Evolutionary conservation across 2,113 vertebrate species (phyloP), one percentile per base, ranked within the genome.

Genomic region (Catharus bicknelli): DNA sequence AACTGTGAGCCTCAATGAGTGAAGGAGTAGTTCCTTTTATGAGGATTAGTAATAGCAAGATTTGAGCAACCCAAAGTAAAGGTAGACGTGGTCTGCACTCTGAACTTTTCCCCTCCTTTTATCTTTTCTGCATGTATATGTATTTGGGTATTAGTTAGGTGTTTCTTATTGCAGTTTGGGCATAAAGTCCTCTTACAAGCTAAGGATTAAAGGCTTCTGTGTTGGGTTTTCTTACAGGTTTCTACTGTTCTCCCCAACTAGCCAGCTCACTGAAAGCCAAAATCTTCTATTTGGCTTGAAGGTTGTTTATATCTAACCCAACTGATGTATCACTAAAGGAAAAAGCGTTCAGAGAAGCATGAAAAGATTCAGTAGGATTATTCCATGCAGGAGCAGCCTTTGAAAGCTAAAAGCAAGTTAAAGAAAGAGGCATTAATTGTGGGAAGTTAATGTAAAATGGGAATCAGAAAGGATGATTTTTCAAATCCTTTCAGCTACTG

Each of bases 391-490:
- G 26, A 83, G 13, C 27, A 90, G 48, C 36, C 45, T 78, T 51
- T 76, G 55, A 86, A 90, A 90, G 23, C n/a, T 77, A 70, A 92
- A 86, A 86, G 77, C 61, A 89, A 68, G 32, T 26, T 42, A 63
- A 90, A 81, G 69, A 75, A 78, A 90, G 68, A 45, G 40, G 6
- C 40, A 86, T 82, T 91, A 93, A 95, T 88, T 90, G n/a, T 75
- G 66, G 27, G 40, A 94, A 78, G 66, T 67, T 90, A 94, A 64
- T 68, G 45, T 90, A 89, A 92, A 84, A 87, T 61, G 25, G 57
- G 67, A 72, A 84, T 89, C 21, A 26, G 62, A 88, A 84, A 68
- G 87, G 55, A 81, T 63, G 29, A 55, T 67, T 85, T 61, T 90
- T 79, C 29, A 73, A 79, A 83, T 79, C 22, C 36, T 67, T 91